Evolutionary conservation across 2,888 invertebrate genomes (phyloP).

Genomic region (Drosophila phalerata): DNA sequence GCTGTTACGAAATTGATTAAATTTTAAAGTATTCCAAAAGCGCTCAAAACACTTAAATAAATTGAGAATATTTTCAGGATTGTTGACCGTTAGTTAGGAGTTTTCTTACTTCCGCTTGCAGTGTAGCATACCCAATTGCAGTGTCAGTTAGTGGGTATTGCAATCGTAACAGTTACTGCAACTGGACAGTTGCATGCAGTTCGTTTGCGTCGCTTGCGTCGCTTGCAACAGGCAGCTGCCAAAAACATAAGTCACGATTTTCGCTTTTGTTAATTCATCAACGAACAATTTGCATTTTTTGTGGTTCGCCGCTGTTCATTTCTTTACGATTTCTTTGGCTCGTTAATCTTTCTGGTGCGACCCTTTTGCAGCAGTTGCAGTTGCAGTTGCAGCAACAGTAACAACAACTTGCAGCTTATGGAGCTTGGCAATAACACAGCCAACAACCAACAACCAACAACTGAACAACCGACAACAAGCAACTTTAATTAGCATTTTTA

Average conservation of each 20-base stretch:
- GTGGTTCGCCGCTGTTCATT: conserved; percentile 62
- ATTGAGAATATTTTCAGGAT: not conserved
- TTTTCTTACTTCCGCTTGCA: conserved; percentile 3
- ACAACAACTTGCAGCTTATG: conserved; percentile 21
- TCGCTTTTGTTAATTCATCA: conserved; percentile 83
- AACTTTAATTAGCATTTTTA: conserved; percentile 80
- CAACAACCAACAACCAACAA: conserved; percentile 54
- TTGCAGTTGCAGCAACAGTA: conserved; percentile 8
- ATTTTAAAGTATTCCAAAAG: too few relatives aligned
- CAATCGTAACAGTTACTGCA: conserved; percentile 54
- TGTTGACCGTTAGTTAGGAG: not conserved
- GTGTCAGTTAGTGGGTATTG: conserved; percentile 20
- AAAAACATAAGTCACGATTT: conserved; percentile 83
- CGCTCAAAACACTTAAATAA: not conserved
- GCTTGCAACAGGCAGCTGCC: conserved; percentile 74
- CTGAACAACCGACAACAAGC: conserved; percentile 62
- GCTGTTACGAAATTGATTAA: too few relatives aligned
- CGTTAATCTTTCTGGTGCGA: conserved; percentile 75
- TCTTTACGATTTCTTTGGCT: conserved; percentile 77
- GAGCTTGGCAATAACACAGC: conserved; percentile 21
- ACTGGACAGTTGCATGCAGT: conserved; percentile 59
- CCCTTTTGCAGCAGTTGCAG: conserved; percentile 56
- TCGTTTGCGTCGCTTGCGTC: conserved; percentile 47
- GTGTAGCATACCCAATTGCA: conserved; percentile 23
- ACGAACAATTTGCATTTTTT: conserved; percentile 82